Conservation (phyloP, 2,797 vertebrate species). For the Channallabes apus region DNA sequence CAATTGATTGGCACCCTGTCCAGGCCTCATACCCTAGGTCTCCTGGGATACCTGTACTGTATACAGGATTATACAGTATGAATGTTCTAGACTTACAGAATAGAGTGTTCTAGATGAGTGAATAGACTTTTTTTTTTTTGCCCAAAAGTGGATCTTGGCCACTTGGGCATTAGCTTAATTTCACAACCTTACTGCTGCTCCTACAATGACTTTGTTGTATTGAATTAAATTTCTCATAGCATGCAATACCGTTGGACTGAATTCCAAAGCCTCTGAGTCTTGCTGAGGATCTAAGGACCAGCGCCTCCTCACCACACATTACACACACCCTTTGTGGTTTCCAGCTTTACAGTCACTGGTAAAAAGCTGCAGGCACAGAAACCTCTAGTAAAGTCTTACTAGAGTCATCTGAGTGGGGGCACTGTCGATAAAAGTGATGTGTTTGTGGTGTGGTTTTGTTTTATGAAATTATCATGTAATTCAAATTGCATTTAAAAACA, state of each 20-base stretch:
- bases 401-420: constrained; percentile 27
- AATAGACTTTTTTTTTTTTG: neutral
- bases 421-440: constrained; percentile 9
- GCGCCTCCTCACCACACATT: neutral
- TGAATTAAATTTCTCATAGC: neutral
- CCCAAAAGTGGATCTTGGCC: neutral
- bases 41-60: no score
- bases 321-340: constrained; percentile 18
- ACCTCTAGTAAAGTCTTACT: constrained; percentile 34
- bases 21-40: no score
- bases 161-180: neutral
- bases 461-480: constrained; percentile 40
- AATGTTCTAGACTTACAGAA: no score
- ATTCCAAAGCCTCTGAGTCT: neutral
- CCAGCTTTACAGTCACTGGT: constrained; percentile 39
- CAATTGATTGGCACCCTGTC: no score
- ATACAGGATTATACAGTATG: no score
- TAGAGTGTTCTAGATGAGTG: no score
- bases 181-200: neutral
- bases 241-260: neutral
- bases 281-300: neutral
- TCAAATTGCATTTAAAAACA: constrained; percentile 19
- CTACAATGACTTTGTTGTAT: neutral
- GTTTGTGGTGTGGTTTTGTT: neutral
- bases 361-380: constrained; percentile 37